A percentile compares a stretch with the other conserved stretches of the same genome.
phyloP scores from a whole-genome alignment of 2,888 invertebrate genomes.

The Lamproptera curius region DNA sequence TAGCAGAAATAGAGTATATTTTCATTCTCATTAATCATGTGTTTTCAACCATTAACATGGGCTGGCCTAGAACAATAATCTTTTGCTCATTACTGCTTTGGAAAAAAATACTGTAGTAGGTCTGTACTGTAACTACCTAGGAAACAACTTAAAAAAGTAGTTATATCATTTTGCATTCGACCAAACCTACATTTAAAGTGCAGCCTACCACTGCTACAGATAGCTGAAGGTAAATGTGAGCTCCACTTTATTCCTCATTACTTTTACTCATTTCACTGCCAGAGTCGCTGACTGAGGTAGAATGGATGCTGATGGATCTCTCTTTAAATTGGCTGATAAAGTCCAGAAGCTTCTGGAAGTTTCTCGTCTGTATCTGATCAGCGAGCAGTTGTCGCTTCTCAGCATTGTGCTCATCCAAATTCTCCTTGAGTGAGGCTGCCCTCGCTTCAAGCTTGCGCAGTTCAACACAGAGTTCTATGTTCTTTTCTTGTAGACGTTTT shows the following conservation, averaged over 20 bases:
- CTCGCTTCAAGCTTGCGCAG: constrained; percentile 64
- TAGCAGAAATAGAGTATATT: too few species aligned
- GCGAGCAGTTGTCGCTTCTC: constrained; percentile 67
- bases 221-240: constrained; percentile 19
- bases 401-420: constrained; percentile 65
- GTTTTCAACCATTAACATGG: too few species aligned
- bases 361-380: constrained; percentile 67
- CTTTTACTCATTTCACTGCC: constrained; percentile 66
- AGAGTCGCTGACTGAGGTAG: constrained; percentile 61
- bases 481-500: constrained; percentile 64
- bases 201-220: neutral
- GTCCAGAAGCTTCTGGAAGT: constrained; percentile 69
- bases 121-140: neutral
- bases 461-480: constrained; percentile 65
- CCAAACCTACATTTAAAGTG: neutral
- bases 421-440: constrained; percentile 64
- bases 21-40: too few species aligned
- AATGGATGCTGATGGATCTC: constrained; percentile 59
- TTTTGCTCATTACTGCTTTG: too few species aligned
- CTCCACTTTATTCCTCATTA: constrained; percentile 59
- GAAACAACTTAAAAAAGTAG: neutral
- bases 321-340: constrained; percentile 73
- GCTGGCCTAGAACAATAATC: too few species aligned
- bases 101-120: neutral
- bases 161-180: neutral